Percentiles rank a stretch among this genome's conserved stretches.
Evolutionary conservation across 2,888 invertebrate genomes (phyloP).

Genomic region (Slavum lentiscoides): DNA sequence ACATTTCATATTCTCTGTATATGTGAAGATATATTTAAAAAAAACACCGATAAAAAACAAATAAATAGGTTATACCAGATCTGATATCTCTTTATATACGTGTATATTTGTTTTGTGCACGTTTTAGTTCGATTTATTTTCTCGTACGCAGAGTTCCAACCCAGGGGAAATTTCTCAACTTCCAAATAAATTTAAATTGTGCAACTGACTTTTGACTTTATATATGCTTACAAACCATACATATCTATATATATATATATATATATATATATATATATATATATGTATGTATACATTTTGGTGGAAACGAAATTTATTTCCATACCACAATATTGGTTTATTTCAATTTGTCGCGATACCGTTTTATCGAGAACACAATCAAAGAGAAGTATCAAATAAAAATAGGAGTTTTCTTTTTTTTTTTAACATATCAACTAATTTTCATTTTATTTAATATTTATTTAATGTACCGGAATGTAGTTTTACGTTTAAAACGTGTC

Average conservation of each 20-base stretch:
- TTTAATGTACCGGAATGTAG: too few species aligned
- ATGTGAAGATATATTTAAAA: too few species aligned
- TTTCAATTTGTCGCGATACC: not conserved
- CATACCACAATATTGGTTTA: not conserved
- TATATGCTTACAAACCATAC: not conserved
- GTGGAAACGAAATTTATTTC: not conserved
- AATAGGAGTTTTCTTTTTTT: too few species aligned
- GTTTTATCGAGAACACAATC: not conserved
- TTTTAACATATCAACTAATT: too few species aligned
- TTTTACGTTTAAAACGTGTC: too few species aligned
- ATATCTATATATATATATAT: not conserved
- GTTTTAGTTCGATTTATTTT: slow-evolving; percentile 28
- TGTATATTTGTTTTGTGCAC: not conserved
- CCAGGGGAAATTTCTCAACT: slow-evolving; percentile 32
- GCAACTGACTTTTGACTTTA: slow-evolving; percentile 5
- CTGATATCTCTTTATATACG: too few species aligned
- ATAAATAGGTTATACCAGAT: not conserved
- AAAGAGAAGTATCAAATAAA: too few species aligned
- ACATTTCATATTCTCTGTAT: too few species aligned
- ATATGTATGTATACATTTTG: not conserved
- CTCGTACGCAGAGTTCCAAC: not conserved
- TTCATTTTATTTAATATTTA: too few species aligned
- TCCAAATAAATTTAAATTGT: slow-evolving; percentile 8
- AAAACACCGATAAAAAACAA: not conserved
- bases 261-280: not conserved